Percentiles rank a stretch among this genome's conserved stretches.
These are phyloP conservation scores for Chroicocephalus ridibundus DNA, from an alignment of 2,113 vertebrate species.

Conservation along the genomic window DNA sequence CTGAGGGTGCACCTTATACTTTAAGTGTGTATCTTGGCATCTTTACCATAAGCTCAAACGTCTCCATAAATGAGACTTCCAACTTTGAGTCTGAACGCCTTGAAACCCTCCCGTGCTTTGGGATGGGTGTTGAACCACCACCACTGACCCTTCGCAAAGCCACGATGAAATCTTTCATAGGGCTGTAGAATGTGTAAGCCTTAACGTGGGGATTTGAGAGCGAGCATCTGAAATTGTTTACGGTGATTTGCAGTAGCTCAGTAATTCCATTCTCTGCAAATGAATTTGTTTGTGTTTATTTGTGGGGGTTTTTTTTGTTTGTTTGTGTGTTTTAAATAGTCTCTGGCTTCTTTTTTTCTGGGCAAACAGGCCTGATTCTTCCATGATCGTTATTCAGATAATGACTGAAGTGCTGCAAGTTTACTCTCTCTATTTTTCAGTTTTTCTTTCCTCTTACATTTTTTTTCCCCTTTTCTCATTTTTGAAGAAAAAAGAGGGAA, in stretches of 20 bases:
- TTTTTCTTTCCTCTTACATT: neutral
- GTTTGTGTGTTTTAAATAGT: neutral
- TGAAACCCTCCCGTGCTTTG: neutral
- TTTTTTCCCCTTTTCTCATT: neutral
- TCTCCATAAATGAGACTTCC: neutral
- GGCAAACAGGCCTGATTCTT: neutral
- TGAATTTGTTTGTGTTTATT: constrained; percentile 10
- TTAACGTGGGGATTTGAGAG: neutral
- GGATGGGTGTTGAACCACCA: neutral
- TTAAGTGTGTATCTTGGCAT: neutral
- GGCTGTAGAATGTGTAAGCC: neutral
- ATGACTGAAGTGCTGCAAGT: neutral
- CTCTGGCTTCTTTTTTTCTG: neutral
- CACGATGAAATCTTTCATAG: neutral
- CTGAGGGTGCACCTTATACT: neutral
- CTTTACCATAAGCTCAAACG: neutral
- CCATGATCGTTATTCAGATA: neutral
- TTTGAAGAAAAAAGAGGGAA: neutral
- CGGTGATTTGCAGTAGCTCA: neutral
- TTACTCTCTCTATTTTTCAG: neutral
- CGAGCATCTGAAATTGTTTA: neutral
- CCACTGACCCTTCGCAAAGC: neutral
- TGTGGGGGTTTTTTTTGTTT: neutral
- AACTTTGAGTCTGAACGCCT: neutral
- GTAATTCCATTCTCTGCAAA: constrained; percentile 23